Evolutionary conservation across 2,797 vertebrate genomes (phyloP).

Genomic region (Pterois miles): DNA sequence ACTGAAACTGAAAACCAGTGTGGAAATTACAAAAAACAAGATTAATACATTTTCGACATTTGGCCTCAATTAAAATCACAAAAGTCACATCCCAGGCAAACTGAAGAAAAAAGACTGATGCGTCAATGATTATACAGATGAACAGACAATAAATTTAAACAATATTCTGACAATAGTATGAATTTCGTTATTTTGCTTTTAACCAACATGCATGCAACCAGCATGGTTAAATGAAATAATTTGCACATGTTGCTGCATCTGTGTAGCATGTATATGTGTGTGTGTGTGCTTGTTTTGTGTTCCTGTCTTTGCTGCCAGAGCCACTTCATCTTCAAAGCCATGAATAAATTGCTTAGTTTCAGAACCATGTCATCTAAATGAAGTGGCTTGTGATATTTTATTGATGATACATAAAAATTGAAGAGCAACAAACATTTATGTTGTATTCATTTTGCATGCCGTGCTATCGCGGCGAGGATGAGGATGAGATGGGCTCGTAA

Average conservation of each 20-base stretch:
- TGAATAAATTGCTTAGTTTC: slow-evolving; percentile 74
- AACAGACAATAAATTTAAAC: neutral
- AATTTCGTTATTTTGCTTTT: neutral
- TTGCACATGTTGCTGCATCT: slow-evolving; percentile 2
- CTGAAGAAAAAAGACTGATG: neutral
- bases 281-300: neutral
- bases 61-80: neutral
- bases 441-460: slow-evolving; percentile 70
- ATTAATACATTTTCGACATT: neutral
- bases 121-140: neutral
- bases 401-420: slow-evolving; percentile 81
- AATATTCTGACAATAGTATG: neutral
- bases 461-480: slow-evolving; percentile 27
- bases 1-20: neutral
- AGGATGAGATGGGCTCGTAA: slow-evolving; percentile 31
- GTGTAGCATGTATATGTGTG: slow-evolving; percentile 1
- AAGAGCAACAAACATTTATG: slow-evolving; percentile 79
- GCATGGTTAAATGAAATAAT: neutral
- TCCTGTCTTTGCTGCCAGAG: slow-evolving; percentile 51
- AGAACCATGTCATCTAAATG: slow-evolving; percentile 71
- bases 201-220: neutral
- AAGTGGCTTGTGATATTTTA: slow-evolving; percentile 78
- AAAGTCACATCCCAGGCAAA: neutral
- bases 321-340: slow-evolving; percentile 74
- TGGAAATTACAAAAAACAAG: neutral